Evolutionary conservation across 2,888 invertebrate genomes (phyloP).

Genomic region (Tridacna crocea): DNA sequence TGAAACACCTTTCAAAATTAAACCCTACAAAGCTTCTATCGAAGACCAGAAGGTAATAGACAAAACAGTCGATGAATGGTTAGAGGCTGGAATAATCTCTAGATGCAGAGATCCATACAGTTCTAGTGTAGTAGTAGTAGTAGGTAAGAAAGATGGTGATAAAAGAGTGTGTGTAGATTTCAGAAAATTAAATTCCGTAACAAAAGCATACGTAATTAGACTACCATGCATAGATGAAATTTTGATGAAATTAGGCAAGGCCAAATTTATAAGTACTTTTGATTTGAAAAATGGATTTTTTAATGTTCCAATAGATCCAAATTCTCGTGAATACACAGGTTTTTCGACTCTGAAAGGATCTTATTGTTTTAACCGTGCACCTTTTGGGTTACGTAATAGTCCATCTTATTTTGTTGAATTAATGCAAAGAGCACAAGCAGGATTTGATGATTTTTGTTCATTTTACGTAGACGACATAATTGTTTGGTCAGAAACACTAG

Average conservation of each 20-base stretch:
- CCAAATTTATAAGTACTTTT: conserved; percentile 13
- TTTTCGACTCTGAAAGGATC: conserved; percentile 16
- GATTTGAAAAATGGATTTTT: conserved; percentile 16
- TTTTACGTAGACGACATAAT: conserved; percentile 20
- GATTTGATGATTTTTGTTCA: conserved; percentile 19
- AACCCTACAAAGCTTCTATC: too few species aligned
- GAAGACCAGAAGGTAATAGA: too few species aligned
- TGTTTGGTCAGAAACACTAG: conserved; percentile 12
- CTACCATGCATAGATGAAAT: conserved; percentile 20
- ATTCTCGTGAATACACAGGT: conserved; percentile 6
- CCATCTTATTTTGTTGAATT: conserved; percentile 19
- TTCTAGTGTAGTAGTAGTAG: conserved; percentile 14
- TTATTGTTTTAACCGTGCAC: not conserved
- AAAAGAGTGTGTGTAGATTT: too few species aligned
- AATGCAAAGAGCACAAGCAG: conserved; percentile 11
- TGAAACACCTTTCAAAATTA: too few species aligned
- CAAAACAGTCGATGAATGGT: too few species aligned
- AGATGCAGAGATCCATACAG: too few species aligned
- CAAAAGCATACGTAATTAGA: not conserved
- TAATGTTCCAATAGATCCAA: not conserved
- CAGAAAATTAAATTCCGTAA: too few species aligned
- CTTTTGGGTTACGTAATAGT: conserved; percentile 4
- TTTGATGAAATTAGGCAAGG: conserved; percentile 3
- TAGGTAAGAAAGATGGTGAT: conserved; percentile 6
- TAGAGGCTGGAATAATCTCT: too few species aligned